Evolutionary conservation across 2,113 vertebrate genomes (phyloP), one percentile per base, ranked within the genome.

Genomic region (Sinocyclocheilus grahami): DNA sequence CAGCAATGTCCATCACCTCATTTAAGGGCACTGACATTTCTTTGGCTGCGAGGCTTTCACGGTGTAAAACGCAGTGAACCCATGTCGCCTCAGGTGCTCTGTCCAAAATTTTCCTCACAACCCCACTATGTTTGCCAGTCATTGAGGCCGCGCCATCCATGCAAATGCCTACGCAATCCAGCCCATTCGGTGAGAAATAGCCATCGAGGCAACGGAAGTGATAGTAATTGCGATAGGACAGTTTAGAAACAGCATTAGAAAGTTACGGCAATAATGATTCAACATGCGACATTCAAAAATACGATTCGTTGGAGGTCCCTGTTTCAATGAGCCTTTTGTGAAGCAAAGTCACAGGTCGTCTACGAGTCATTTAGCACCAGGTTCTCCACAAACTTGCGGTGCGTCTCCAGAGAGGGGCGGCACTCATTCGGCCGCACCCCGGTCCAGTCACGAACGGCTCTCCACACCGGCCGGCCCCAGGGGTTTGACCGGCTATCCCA

Each of bases 51-150:
- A 74, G 37, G 67, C 22, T 74, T 46, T 84, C 67, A 74, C 82
- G 24, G 46, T 84, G 82, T 27, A 74, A 69, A 27, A 84, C 74
- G 53, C 82, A 74, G 18, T 83, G 67, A 16, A 67, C 53, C 82
- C 82, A 83, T n/a, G 30, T 42, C 18, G 69, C 67, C 9, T 30
- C 46, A 9, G 69, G 82, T 84, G 69, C 82, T 24, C 67, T 20
- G 33, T 84, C 67, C 4, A 55, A 30, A 30, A 30, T 30, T 30
- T 30, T 30, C 30, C 2, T 30, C 30, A 30, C 30, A 30, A 30
- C 30, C 30, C 30, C 30, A 30, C 30, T 30, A 2, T 30, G 30
- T 30, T 30, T 30, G 30, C 30, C 30, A 30, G 30, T 30, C 30
- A 30, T 30, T 2, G 30, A 30, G 30, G 30, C 30, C 30, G 30